Conservation (phyloP, 2,888 invertebrate species). For the Ophioninae sp. region DNA sequence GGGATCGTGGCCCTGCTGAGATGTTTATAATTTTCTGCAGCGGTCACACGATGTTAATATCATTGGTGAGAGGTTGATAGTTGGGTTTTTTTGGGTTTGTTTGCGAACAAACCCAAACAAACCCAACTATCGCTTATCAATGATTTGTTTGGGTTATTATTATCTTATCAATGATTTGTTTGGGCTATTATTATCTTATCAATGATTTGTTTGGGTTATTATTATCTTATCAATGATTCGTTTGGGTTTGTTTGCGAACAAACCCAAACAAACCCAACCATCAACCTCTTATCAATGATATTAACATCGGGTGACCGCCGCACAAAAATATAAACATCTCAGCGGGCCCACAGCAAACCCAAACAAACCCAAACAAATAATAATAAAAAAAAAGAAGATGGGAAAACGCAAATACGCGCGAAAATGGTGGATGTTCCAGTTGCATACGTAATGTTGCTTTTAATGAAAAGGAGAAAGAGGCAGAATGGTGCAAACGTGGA, state of each 20-base stretch:
- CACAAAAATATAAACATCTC: constrained; percentile 4
- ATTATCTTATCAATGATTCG: no score
- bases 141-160: no score
- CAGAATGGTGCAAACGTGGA: no score
- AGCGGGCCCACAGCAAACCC: no score
- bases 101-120: no score
- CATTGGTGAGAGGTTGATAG: neutral
- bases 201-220: no score
- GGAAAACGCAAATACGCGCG: neutral
- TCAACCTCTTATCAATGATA: neutral
- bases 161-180: no score
- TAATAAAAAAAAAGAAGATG: neutral
- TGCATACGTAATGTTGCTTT: neutral
- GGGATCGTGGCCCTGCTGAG: neutral
- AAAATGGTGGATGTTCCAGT: neutral
- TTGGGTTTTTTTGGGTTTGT: no score
- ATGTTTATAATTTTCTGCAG: neutral
- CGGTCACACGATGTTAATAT: neutral
- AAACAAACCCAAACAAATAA: no score
- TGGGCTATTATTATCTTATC: no score
- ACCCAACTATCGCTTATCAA: no score
- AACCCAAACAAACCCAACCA: neutral
- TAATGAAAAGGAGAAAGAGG: neutral
- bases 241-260: no score
- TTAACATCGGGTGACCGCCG: neutral